Conservation (phyloP, 2,113 vertebrate species). For the Marmota monax region DNA sequence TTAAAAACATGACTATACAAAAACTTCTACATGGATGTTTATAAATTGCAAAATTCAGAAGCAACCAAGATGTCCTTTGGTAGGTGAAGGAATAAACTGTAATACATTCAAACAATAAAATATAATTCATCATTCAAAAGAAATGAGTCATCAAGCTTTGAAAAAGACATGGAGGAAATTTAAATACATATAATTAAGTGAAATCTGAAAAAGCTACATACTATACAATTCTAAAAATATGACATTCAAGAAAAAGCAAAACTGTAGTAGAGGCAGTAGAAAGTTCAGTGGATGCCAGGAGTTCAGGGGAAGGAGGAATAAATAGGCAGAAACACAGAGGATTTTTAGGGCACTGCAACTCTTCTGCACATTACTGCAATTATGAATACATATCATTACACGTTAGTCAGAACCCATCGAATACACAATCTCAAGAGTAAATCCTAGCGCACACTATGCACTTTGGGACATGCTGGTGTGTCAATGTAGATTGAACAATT, state of each 20-base stretch:
- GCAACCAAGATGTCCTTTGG: not conserved
- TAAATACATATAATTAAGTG: not conserved
- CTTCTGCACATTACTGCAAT: not conserved
- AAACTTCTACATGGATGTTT: not conserved
- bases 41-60: not conserved
- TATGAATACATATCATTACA: not conserved
- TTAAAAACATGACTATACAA: not conserved
- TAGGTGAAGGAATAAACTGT: not conserved
- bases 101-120: not conserved
- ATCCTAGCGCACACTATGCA: not conserved
- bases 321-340: not conserved
- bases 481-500: not conserved
- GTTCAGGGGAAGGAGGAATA: not conserved
- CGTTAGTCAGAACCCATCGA: not conserved
- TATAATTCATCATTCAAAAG: not conserved
- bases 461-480: not conserved
- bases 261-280: not conserved
- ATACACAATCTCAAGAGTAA: not conserved
- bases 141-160: not conserved
- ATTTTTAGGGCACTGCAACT: not conserved
- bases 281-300: not conserved
- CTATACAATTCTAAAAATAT: not conserved
- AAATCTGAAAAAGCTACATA: conserved; percentile 19
- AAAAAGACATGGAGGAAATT: not conserved
- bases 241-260: not conserved